Conservation (phyloP, 2,888 invertebrate species). For the Lamproptera curius region DNA sequence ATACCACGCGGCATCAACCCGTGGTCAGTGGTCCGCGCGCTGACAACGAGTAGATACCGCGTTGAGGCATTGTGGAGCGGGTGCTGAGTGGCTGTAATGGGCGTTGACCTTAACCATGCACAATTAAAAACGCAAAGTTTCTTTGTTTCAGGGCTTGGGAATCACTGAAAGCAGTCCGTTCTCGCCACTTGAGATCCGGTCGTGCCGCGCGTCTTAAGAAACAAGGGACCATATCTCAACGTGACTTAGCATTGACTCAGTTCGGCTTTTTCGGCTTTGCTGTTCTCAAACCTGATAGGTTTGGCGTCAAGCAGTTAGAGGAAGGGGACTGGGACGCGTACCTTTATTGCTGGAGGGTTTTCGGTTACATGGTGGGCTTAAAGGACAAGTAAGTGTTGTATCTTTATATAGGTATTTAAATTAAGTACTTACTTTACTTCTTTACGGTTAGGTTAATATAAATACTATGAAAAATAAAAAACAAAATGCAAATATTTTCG, state of each 20-base stretch:
- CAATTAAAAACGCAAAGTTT: too few species aligned
- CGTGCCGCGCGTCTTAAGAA: conserved; percentile 61
- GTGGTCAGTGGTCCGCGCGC: too few species aligned
- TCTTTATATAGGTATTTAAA: too few species aligned
- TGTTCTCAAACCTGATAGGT: conserved; percentile 78
- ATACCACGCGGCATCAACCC: too few species aligned
- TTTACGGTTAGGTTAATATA: too few species aligned
- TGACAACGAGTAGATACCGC: too few species aligned
- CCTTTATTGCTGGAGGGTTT: conserved; percentile 89
- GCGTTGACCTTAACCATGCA: too few species aligned
- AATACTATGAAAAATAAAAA: too few species aligned
- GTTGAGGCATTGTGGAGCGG: too few species aligned
- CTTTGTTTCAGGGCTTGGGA: conserved; percentile 77
- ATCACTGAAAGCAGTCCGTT: conserved; percentile 82
- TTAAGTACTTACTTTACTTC: too few species aligned
- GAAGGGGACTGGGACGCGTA: conserved; percentile 85
- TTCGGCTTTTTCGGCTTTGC: conserved; percentile 91
- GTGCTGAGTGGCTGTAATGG: too few species aligned
- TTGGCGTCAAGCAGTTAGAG: conserved; percentile 80
- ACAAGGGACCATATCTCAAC: conserved; percentile 83
- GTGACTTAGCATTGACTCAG: conserved; percentile 91
- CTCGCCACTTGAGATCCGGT: conserved; percentile 82
- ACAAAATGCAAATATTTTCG: too few species aligned
- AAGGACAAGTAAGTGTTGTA: conserved; percentile 91
- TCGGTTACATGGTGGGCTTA: conserved; percentile 90